Evolutionary conservation across 2,113 vertebrate species (phyloP).

Genomic region (Copsychus sechellarum): DNA sequence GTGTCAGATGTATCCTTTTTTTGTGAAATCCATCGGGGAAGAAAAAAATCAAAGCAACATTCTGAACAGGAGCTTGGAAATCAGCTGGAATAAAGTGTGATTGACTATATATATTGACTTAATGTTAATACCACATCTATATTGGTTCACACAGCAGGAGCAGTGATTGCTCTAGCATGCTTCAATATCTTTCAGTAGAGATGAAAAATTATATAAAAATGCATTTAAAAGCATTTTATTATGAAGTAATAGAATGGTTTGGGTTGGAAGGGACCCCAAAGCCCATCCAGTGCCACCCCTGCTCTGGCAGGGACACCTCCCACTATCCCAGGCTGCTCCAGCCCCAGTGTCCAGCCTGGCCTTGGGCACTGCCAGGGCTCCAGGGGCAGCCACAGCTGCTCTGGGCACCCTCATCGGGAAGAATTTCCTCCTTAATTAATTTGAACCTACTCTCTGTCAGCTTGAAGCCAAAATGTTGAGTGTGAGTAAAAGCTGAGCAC

Average conservation of each 20-base stretch:
- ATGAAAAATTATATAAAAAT: not conserved
- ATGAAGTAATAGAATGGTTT: not conserved
- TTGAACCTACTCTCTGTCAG: not conserved
- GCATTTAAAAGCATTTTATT: not conserved
- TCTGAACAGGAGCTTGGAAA: not conserved
- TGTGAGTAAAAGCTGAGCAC: not conserved
- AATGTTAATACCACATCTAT: not conserved
- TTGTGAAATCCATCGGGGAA: not conserved
- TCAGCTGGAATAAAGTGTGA: not conserved
- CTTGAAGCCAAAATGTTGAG: not conserved
- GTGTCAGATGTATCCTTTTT: not conserved
- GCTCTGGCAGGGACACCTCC: not conserved
- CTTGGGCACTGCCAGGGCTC: not conserved
- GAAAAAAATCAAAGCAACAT: not conserved
- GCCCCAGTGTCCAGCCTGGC: not conserved
- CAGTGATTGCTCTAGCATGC: not conserved
- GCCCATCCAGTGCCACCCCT: rapidly evolving
- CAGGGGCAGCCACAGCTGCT: not conserved
- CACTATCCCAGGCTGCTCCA: not conserved
- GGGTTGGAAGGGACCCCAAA: not conserved
- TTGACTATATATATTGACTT: not conserved
- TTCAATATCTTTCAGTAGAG: not conserved
- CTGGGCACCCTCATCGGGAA: not conserved
- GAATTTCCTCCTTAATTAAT: not conserved
- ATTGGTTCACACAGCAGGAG: not conserved